Percentiles rank a stretch among this genome's conserved stretches.
Conservation (phyloP, 35 echinoderm and acorn worm species). For the Ophiothrix spiculata region DNA sequence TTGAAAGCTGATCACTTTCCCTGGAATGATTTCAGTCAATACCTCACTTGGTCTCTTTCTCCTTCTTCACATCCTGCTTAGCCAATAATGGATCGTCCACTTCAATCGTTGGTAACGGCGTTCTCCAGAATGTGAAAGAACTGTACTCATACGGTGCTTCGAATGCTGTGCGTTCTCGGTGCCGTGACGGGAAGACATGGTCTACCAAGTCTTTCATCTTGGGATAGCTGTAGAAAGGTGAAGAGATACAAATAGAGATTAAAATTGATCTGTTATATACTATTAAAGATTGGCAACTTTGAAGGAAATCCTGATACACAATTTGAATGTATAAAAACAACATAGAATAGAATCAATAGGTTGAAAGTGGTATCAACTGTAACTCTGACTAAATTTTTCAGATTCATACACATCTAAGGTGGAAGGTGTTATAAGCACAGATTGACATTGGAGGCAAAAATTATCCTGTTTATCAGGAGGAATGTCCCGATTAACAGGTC, state of each 20-base stretch:
- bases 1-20: too few relatives aligned
- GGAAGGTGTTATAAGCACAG: too few relatives aligned
- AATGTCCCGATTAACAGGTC: too few relatives aligned
- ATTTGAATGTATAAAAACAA: neutral
- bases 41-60: neutral
- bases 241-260: neutral
- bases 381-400: too few relatives aligned
- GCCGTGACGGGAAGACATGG: conserved; percentile 83
- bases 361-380: neutral
- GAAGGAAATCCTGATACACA: neutral
- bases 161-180: conserved; percentile 58
- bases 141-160: conserved; percentile 67
- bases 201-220: conserved; percentile 78
- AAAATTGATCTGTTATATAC: neutral
- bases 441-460: too few relatives aligned
- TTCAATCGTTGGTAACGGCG: conserved; percentile 49
- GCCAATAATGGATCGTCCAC: conserved; percentile 39
- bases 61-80: neutral
- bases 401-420: too few relatives aligned
- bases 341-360: neutral
- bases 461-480: too few relatives aligned
- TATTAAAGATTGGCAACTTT: neutral
- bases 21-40: too few relatives aligned
- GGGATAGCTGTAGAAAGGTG: conserved; percentile 54
- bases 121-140: conserved; percentile 89